These are phyloP conservation scores for Jordanella pulchra DNA, from an alignment of 2,797 vertebrate species.

Conservation along the genomic window DNA sequence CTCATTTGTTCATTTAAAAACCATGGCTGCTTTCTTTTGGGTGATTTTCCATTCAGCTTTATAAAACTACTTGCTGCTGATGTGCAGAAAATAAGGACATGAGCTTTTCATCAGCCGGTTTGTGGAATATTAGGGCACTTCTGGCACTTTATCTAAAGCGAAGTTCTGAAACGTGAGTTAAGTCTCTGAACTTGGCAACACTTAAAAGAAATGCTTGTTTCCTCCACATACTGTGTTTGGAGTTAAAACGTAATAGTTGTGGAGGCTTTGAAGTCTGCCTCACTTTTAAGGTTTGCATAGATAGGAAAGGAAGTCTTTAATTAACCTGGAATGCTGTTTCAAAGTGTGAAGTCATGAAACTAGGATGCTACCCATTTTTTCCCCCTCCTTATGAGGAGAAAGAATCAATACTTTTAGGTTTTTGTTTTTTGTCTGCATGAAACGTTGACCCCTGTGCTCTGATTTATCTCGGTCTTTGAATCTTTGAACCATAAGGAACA, in stretches of 20 bases:
- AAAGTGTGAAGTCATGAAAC: slow-evolving; percentile 26
- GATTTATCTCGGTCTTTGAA: slow-evolving; percentile 45
- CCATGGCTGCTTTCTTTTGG: slow-evolving; percentile 12
- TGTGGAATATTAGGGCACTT: slow-evolving; percentile 18
- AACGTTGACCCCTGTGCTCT: slow-evolving; percentile 2
- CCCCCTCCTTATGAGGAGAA: not conserved
- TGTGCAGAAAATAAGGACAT: slow-evolving; percentile 21
- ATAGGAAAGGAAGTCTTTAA: slow-evolving; percentile 43
- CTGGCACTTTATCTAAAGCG: slow-evolving; percentile 50
- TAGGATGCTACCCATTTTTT: slow-evolving; percentile 16
- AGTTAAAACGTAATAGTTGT: slow-evolving; percentile 21
- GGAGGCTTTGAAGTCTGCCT: slow-evolving; percentile 49
- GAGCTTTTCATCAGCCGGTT: slow-evolving; percentile 20
- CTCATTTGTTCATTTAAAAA: slow-evolving; percentile 23
- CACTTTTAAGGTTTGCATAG: slow-evolving; percentile 28
- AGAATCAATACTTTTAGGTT: not conserved
- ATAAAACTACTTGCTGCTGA: slow-evolving; percentile 16
- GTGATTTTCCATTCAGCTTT: slow-evolving; percentile 15
- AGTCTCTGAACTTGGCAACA: slow-evolving; percentile 52
- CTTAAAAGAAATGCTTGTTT: slow-evolving; percentile 36
- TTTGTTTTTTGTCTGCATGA: slow-evolving; percentile 2
- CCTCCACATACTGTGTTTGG: slow-evolving; percentile 18
- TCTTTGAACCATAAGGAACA: slow-evolving; percentile 41
- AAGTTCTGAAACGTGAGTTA: slow-evolving; percentile 48
- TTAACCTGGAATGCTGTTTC: slow-evolving; percentile 29